phyloP scores from a whole-genome alignment of 1,140 invertebrate genomes.

The Chionoecetes opilio region DNA sequence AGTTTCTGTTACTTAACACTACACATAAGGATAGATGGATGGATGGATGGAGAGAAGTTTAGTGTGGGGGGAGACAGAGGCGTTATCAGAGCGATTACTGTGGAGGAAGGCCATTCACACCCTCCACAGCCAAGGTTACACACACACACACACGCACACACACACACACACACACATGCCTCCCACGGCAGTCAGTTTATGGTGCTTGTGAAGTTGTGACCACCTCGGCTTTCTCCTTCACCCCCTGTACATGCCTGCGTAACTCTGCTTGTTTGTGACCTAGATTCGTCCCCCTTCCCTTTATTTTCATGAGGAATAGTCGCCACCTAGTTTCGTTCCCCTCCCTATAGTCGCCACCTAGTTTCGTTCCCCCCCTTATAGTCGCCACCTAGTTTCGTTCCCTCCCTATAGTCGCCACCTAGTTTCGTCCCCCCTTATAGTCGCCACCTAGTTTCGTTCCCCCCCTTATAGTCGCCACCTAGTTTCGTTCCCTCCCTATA shows the following conservation, averaged over 20 bases:
- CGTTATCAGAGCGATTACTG: constrained; percentile 8
- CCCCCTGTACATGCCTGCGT: not conserved
- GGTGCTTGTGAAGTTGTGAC: constrained; percentile 7
- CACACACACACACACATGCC: not conserved
- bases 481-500: not conserved
- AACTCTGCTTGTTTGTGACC: constrained; percentile 12
- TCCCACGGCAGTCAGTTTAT: constrained; percentile 4
- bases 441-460: not conserved
- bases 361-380: too few species aligned
- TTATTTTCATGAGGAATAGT: too few species aligned
- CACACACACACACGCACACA: not conserved
- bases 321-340: too few species aligned
- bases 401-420: not conserved
- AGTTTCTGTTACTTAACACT: too few species aligned
- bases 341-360: too few species aligned
- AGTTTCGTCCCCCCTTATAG: not conserved
- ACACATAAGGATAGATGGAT: not conserved
- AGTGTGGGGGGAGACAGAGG: not conserved
- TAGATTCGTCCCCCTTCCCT: too few species aligned
- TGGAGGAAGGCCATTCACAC: constrained; percentile 5
- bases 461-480: too few species aligned
- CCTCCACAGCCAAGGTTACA: not conserved
- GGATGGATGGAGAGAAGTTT: not conserved
- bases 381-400: too few species aligned
- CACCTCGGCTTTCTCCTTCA: constrained; percentile 15